phyloP scores from a whole-genome alignment of 2,113 vertebrate genomes.

The Carlito syrichta region DNA sequence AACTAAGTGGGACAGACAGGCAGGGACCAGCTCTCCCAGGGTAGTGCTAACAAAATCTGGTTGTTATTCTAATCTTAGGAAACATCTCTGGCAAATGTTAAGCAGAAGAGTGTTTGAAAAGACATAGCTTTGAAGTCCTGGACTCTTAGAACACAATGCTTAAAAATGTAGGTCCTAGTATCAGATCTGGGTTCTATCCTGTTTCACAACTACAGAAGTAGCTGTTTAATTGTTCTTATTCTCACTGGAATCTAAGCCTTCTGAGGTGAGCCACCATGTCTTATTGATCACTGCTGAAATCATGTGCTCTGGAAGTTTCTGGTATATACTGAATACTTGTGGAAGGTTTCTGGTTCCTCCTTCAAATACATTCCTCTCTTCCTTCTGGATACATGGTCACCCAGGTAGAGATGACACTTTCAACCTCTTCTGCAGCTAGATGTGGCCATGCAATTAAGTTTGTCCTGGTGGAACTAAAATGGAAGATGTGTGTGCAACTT shows the following conservation, averaged over 20 bases:
- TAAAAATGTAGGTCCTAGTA: neutral
- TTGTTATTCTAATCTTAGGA: conserved; percentile 26
- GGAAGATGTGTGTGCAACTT: neutral
- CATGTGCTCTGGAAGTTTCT: neutral
- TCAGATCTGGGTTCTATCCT: neutral
- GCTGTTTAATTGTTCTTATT: neutral
- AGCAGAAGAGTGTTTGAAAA: conserved; percentile 42
- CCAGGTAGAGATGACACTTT: no score
- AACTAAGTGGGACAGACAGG: neutral
- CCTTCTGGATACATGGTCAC: no score
- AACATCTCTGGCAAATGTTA: conserved; percentile 18
- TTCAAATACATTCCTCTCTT: no score
- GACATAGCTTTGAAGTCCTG: conserved; percentile 11
- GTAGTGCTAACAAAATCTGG: neutral
- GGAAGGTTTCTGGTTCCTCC: no score
- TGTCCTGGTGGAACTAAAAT: no score
- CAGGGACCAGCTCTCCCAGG: neutral
- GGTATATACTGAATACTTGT: no score
- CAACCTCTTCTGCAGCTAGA: no score
- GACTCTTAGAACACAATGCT: neutral
- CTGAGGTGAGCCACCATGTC: neutral
- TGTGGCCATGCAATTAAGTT: no score
- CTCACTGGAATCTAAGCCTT: neutral
- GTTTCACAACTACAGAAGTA: neutral
- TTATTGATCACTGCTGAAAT: neutral